Conservation (phyloP, 1,140 invertebrate genomes). For the Metopolophium dirhodum region DNA sequence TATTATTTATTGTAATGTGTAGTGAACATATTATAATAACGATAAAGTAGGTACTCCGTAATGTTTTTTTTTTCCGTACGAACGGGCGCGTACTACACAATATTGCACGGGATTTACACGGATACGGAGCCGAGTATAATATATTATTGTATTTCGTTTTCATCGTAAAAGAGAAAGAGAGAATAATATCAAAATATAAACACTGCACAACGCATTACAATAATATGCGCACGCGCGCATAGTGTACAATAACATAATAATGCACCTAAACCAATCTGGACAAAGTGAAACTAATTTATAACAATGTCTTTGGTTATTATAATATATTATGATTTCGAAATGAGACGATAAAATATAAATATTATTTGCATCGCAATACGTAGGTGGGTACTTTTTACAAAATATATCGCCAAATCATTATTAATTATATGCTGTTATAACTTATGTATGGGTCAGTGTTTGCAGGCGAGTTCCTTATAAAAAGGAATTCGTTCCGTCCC, state of each 20-base stretch:
- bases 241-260: not conserved
- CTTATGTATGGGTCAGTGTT: no score
- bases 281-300: not conserved
- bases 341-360: not conserved
- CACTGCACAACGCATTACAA: conserved; percentile 3
- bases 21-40: not conserved
- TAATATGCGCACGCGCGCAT: not conserved
- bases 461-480: no score
- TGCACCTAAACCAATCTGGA: not conserved
- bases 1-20: not conserved
- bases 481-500: no score
- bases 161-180: not conserved
- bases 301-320: not conserved
- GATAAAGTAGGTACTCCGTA: not conserved
- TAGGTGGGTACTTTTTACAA: not conserved
- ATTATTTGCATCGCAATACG: not conserved
- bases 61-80: not conserved
- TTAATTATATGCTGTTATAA: not conserved
- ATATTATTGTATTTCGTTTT: not conserved
- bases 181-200: not conserved
- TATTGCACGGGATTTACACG: conserved; percentile 6
- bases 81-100: not conserved
- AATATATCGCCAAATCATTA: not conserved
- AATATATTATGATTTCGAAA: not conserved
- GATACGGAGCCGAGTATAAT: not conserved